phyloP scores from a whole-genome alignment of 2,888 invertebrate species.

The Minunthozetes semirufus region DNA sequence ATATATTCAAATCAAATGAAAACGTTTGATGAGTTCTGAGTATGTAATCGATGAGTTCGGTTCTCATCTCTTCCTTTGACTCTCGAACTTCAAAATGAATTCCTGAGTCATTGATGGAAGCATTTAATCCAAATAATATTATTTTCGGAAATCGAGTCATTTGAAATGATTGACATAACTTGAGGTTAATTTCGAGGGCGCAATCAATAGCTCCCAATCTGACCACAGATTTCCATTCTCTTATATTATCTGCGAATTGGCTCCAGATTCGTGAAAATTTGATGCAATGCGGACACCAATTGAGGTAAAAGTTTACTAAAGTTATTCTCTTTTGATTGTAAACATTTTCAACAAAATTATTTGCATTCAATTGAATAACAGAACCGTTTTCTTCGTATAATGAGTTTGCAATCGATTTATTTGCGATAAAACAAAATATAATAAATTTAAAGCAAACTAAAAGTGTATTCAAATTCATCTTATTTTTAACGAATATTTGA shows the following conservation, averaged over 20 bases:
- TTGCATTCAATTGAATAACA: slow-evolving; percentile 21
- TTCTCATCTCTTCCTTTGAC: neutral
- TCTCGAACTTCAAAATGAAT: neutral
- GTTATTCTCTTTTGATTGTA: slow-evolving; percentile 17
- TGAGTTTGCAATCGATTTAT: neutral
- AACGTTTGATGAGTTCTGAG: neutral
- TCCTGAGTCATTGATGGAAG: neutral
- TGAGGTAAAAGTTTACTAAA: slow-evolving; percentile 87
- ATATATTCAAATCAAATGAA: neutral
- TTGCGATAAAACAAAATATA: neutral
- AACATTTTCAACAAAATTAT: slow-evolving; percentile 17
- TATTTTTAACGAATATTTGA: neutral
- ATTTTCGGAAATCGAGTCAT: slow-evolving; percentile 76
- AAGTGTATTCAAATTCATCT: too few relatives aligned
- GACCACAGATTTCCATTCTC: slow-evolving; percentile 67
- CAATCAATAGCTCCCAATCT: slow-evolving; percentile 76
- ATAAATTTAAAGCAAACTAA: too few relatives aligned
- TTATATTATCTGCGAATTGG: slow-evolving; percentile 61
- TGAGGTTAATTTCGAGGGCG: slow-evolving; percentile 69
- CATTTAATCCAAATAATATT: neutral
- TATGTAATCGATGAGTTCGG: slow-evolving; percentile 5
- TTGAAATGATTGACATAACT: slow-evolving; percentile 78
- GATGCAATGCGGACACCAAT: slow-evolving; percentile 91
- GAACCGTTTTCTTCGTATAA: slow-evolving; percentile 12
- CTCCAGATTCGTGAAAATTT: slow-evolving; percentile 83